Evolutionary conservation across 2,888 invertebrate species (phyloP), one percentile per base, ranked within the genome.

Genomic region (Geotrupes spiniger): DNA sequence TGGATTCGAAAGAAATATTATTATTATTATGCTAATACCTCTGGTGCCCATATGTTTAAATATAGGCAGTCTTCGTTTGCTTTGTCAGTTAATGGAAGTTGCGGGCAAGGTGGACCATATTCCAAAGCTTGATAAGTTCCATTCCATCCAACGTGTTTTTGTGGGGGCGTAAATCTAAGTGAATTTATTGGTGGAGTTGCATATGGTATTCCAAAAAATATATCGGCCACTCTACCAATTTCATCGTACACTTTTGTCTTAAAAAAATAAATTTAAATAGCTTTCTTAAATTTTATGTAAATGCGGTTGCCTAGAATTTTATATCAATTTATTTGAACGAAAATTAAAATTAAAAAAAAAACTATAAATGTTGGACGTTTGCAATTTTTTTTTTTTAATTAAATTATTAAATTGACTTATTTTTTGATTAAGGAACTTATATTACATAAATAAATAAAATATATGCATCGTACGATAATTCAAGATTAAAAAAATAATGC

Each of bases 31-130:
- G 12, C 12, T 12, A 29, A 11, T 70, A 85, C 86, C 78, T 85
- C 82, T 36, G 94, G 89, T 2, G 87, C 83, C 92, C 93, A 95
- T 53, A 95, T 84, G 66, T 93, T 94, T 40, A 95, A 73, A 66
- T 85, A 91, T n/a, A 95, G 78, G 64, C 95, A 95, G 71, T 95
- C 91, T 75, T 92, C 92, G 52, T 75, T 79, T 38, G 74, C 64
- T 10, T 66, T 69, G 36, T 68, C 69, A 15, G 52, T 70, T 33
- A 59, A 38, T n/a, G 68, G 63, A 53, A 77, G 68, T 65, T 87
- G 84, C 0, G 85, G 83, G 64, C 89, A 89, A 17, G 82, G 78
- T n/a, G 85, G 79, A 41, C 81, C 82, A 67, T 83, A 82, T 54
- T 84, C 80, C 61, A 81, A 82, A 25, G 89, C 88, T 57, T 81